Evolutionary conservation across 2,888 invertebrate genomes (phyloP), one percentile per base, ranked within the genome.

Genomic region (Archips crataeganus): DNA sequence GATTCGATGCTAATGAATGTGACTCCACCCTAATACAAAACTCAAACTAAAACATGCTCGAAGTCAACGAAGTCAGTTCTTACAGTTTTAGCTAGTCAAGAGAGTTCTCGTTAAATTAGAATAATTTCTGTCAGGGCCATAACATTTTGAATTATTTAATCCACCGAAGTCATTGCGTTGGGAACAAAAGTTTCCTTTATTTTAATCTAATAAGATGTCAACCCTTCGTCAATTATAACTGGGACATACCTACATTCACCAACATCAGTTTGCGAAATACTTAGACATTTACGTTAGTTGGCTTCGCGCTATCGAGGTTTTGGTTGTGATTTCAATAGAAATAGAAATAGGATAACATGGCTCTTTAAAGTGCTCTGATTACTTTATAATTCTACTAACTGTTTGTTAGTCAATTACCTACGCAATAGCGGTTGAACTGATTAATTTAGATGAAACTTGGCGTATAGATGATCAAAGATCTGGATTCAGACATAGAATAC

Each of bases 181-280:
- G 32, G 34, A n/a, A 61, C 60, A 36, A 49, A 11, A 61, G 11
- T 61, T 62, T 34, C 42, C 45, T 64, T 64, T 45, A 57, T 64
- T 64, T 64, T 45, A 57, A 57, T 23, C 47, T 47, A 64, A 47
- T 36, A 64, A 63, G 54, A 57, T 70, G 45, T 70, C 70, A 63
- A 6, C 32, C 70, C 63, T 63, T 63, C 70, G 70, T 70, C 57
- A 70, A 45, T 63, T 47, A 57, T 39, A 51, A 39, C 39, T 36
- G 39, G 34, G 36, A 61, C 9, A 45, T 32, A 47, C 13, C 57
- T 66, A 47, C 13, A 42, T 66, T 23, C 5, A 9, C 54, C 54
- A 8, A 42, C 13, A 32, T 42, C 54, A 32, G 13, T 63, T 57
- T 57, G 57, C 11, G 32, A 57, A 57, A 57, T 57, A 57, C 10